Evolutionary conservation across 2,888 invertebrate species (phyloP), one percentile per base, ranked within the genome.

Genomic region (Melolontha melolontha): DNA sequence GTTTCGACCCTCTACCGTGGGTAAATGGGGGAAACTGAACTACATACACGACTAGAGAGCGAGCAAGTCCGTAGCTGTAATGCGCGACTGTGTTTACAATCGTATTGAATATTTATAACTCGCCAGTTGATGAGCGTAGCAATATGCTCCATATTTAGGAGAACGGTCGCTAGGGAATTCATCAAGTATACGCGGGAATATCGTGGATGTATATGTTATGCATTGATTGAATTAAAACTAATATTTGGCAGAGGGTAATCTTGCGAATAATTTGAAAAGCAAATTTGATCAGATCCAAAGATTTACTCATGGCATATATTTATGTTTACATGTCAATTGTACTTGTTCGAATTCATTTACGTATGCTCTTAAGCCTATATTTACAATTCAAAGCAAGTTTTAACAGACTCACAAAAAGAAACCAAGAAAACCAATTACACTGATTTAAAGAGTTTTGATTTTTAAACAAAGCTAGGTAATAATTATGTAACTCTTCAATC

Each of bases 81-180:
- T 49, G 59, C 72, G 71, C 73, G 74, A 72, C 75, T 72, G 75
- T 83, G 83, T 83, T 83, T 83, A 83, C 83, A 82, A 80, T 82
- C 82, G 80, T 79, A 83, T 83, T 81, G 82, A 82, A 83, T 83
- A 83, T 83, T 84, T 83, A 83, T 84, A 81, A 81, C 81, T 79
- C 81, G 83, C 80, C 83, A 83, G 83, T 83, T 82, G 83, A 83
- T 82, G 83, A 84, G 82, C 83, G 83, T 80, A 82, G 83, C 83
- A 83, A 84, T 83, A 84, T 84, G 83, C 79, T 83, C 73, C 75
- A 77, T 79, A 82, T 83, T 82, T 82, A 80, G 80, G 77, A 73
- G 77, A 79, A 74, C 76, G 80, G 76, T 76, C 81, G 75, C 79
- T 75, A 69, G 81, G 80, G 80, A 79, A 72, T 73, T 70, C 67